phyloP scores from a whole-genome alignment of 2,113 vertebrate species.

The Loxodonta africana region DNA sequence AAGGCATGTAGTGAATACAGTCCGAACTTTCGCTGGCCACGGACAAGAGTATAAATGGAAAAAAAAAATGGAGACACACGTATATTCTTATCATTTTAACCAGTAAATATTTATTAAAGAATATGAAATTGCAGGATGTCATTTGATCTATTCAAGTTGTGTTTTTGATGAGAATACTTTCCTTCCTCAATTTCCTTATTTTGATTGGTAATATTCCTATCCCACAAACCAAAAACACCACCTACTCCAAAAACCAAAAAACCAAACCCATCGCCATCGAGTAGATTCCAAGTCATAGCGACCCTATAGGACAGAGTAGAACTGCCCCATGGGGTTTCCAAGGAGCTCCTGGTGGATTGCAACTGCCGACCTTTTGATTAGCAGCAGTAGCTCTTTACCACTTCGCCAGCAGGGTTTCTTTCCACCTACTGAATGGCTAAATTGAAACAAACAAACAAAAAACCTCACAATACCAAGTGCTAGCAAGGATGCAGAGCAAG shows the following conservation, averaged over 20 bases:
- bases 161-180: background rate
- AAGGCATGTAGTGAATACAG: fast-evolving
- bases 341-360: no score
- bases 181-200: background rate
- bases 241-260: no score
- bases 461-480: background rate
- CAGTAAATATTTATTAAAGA: background rate
- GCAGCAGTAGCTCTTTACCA: no score
- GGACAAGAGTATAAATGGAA: background rate
- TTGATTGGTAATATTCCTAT: background rate
- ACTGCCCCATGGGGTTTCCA: no score
- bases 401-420: background rate
- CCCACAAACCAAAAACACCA: no score
- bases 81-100: background rate
- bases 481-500: background rate
- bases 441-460: background rate
- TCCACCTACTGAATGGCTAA: background rate
- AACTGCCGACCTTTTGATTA: no score
- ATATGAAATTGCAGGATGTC: background rate
- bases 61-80: background rate
- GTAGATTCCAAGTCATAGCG: no score
- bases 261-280: no score
- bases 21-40: background rate
- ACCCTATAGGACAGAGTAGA: no score
- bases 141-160: background rate